phyloP scores from a whole-genome alignment of 2,797 vertebrate genomes.

The Onychomys leucogaster region DNA sequence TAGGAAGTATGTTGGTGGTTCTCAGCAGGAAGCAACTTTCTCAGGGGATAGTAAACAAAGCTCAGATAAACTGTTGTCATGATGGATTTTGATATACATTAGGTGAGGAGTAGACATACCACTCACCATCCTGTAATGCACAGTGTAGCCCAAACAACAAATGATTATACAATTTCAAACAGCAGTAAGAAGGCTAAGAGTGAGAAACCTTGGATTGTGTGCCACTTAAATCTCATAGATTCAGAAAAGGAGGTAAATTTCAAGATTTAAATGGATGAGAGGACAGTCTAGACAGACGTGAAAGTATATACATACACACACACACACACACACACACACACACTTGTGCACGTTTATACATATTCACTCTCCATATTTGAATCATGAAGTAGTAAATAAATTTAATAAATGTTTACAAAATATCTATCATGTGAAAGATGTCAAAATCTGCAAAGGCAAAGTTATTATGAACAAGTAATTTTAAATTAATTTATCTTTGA shows the following conservation, averaged over 20 bases:
- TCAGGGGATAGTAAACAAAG: neutral
- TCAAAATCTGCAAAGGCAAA: no score
- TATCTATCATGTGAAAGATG: no score
- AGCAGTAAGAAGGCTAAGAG: neutral
- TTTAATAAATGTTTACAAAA: conserved; percentile 12
- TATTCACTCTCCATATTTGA: neutral
- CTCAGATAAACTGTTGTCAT: neutral
- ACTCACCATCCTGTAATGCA: neutral
- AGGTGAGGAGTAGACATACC: neutral
- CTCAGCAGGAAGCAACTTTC: neutral
- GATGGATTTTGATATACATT: no score
- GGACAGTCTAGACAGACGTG: neutral
- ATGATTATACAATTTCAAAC: neutral
- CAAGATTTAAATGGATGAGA: neutral
- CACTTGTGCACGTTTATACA: no score
- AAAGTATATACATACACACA: neutral
- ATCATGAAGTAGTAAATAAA: neutral
- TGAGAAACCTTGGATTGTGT: neutral
- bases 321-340: neutral
- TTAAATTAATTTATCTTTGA: neutral
- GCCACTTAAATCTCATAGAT: neutral
- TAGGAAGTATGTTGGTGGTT: neutral
- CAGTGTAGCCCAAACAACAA: neutral
- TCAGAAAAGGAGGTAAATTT: neutral
- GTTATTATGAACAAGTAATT: neutral